A percentile compares a stretch with the other conserved stretches of the same genome.
These are phyloP conservation scores for Tragopan temminckii DNA, from an alignment of 2,797 vertebrate genomes.

Conservation along the genomic window DNA sequence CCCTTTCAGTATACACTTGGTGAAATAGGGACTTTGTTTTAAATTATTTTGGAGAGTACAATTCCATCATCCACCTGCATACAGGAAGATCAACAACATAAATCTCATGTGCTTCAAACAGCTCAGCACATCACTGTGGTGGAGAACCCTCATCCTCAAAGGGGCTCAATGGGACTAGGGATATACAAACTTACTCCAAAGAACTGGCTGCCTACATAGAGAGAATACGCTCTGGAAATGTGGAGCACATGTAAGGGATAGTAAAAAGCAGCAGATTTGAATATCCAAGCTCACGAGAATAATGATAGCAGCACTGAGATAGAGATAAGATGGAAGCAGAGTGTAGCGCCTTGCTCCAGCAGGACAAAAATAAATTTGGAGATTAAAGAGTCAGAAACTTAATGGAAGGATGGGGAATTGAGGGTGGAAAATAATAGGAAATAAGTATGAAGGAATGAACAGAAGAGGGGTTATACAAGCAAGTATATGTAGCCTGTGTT, in stretches of 20 bases:
- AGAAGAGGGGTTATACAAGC: neutral
- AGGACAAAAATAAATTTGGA: neutral
- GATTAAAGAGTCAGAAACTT: neutral
- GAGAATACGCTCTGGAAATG: neutral
- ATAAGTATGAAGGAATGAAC: accelerated
- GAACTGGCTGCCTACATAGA: neutral
- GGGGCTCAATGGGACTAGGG: neutral
- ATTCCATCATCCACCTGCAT: neutral
- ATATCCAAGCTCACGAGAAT: neutral
- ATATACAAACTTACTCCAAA: neutral
- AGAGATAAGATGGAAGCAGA: neutral
- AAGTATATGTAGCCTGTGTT: neutral
- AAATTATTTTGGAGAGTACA: neutral
- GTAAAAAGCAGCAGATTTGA: neutral
- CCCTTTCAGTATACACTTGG: accelerated
- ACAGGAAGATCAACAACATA: neutral
- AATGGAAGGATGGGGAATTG: neutral
- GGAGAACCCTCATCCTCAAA: neutral
- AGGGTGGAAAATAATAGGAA: neutral
- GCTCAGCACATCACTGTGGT: accelerated
- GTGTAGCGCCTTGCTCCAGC: accelerated
- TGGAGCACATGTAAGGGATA: neutral
- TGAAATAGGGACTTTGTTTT: neutral
- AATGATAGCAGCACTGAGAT: neutral
- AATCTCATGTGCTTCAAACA: accelerated